phyloP scores from a whole-genome alignment of 2,888 invertebrate genomes.

The Fragum sueziense region DNA sequence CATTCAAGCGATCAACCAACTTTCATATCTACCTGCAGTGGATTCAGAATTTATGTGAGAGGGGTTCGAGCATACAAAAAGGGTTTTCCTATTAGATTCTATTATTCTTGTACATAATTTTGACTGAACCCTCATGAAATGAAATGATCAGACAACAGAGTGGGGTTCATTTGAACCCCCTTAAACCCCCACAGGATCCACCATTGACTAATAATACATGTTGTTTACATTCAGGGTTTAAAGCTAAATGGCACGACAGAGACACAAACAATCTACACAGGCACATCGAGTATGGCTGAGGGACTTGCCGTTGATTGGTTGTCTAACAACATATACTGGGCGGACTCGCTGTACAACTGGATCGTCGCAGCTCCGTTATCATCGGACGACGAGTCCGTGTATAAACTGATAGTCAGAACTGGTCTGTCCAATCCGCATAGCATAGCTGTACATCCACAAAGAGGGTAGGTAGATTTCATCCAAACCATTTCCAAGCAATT shows the following conservation, averaged over 20 bases:
- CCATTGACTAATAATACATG: too few relatives aligned
- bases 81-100: too few relatives aligned
- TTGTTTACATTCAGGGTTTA: slow-evolving; percentile 62
- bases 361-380: slow-evolving; percentile 72
- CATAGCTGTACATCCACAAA: slow-evolving; percentile 76
- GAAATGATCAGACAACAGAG: too few relatives aligned
- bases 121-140: too few relatives aligned
- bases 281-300: slow-evolving; percentile 75
- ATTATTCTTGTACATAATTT: too few relatives aligned
- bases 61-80: too few relatives aligned
- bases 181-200: too few relatives aligned
- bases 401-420: slow-evolving; percentile 63
- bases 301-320: slow-evolving; percentile 79
- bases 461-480: slow-evolving; percentile 73
- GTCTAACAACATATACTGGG: slow-evolving; percentile 78
- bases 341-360: slow-evolving; percentile 79
- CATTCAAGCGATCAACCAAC: too few relatives aligned
- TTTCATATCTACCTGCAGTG: too few relatives aligned
- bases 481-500: too few relatives aligned
- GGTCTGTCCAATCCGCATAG: slow-evolving; percentile 76
- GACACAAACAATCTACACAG: slow-evolving; percentile 72
- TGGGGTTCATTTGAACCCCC: too few relatives aligned
- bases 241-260: slow-evolving; percentile 70
- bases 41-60: too few relatives aligned
- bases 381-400: slow-evolving; percentile 41